A percentile compares a stretch with the other conserved stretches of the same genome.
Conservation (phyloP, 2,113 vertebrate genomes). For the Lota lota region DNA sequence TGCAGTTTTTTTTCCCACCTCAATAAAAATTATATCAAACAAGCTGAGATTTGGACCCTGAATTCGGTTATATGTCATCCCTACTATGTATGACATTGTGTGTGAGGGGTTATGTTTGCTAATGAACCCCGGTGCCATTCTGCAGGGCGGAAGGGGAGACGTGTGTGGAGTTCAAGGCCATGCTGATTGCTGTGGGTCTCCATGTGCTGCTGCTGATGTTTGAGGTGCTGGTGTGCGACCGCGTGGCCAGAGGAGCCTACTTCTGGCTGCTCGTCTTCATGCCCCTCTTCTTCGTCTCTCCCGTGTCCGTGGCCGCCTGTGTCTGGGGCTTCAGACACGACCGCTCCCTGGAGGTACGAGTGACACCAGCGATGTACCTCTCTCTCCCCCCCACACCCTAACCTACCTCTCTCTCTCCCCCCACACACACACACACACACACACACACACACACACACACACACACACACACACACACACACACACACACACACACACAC, state of each 20-base stretch:
- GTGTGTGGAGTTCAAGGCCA: constrained; percentile 97
- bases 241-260: constrained; percentile 85
- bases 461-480: no score
- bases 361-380: constrained; percentile 26
- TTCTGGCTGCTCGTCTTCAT: constrained; percentile 98
- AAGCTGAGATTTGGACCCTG: no score
- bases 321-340: constrained; percentile 98
- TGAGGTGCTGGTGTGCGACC: constrained; percentile 94
- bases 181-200: constrained; percentile 97
- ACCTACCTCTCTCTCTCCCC: no score
- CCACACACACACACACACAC: no score
- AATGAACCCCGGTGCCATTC: neutral
- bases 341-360: constrained; percentile 89
- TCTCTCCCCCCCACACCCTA: no score
- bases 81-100: neutral
- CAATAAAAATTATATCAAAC: no score
- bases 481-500: no score
- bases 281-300: constrained; percentile 97
- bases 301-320: constrained; percentile 94
- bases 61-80: neutral
- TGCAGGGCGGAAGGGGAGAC: constrained; percentile 94
- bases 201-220: constrained; percentile 95
- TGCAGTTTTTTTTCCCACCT: no score
- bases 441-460: no score
- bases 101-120: neutral